Conservation (phyloP, 35 echinoderm and acorn worm species). For the Strongylocentrotus purpuratus region DNA sequence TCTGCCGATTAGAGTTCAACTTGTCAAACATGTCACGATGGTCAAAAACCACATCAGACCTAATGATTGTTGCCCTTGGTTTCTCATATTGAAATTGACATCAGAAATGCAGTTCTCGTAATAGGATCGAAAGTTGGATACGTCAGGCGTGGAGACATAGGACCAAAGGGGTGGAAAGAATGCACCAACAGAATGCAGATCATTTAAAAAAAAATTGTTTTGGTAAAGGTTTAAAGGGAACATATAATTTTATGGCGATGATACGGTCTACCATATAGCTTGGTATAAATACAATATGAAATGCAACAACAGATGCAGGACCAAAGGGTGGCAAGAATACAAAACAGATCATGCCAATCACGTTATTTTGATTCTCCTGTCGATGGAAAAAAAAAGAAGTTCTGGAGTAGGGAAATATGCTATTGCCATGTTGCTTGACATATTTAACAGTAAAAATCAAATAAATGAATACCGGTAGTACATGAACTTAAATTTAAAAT, state of each 20-base stretch:
- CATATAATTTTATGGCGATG: neutral
- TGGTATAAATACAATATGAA: neutral
- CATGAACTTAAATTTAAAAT: neutral
- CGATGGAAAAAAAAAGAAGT: neutral
- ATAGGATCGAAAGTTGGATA: neutral
- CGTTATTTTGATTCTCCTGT: neutral
- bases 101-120: neutral
- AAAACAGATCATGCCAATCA: neutral
- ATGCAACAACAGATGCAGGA: neutral
- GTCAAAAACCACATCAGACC: constrained; percentile 9
- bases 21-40: neutral
- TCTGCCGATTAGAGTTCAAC: neutral
- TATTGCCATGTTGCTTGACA: neutral
- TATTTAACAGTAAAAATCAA: neutral
- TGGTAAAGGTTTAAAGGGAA: neutral
- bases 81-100: neutral
- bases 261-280: neutral
- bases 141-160: neutral
- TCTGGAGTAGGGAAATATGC: neutral
- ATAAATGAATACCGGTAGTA: neutral
- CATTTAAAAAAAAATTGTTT: neutral
- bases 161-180: neutral
- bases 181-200: neutral
- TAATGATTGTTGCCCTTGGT: neutral
- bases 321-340: neutral